phyloP scores from a whole-genome alignment of 2,113 vertebrate species.

The Meriones unguiculatus region DNA sequence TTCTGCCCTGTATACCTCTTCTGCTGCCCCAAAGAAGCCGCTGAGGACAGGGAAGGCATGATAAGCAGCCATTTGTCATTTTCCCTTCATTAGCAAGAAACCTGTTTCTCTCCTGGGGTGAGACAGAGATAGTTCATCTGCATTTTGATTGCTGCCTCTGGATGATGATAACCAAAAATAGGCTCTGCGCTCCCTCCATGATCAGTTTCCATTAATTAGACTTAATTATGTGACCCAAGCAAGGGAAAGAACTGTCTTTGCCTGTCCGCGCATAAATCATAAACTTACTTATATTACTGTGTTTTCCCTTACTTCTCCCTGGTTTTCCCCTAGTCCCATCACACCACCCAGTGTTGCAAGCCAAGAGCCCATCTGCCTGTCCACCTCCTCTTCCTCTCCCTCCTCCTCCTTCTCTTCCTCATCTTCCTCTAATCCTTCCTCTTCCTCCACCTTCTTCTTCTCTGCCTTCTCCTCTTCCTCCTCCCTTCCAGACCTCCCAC shows the following conservation, averaged over 20 bases:
- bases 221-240: background rate
- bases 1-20: background rate
- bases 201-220: background rate
- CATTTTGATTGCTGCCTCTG: conserved; percentile 24
- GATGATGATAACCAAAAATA: conserved; percentile 23
- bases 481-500: background rate
- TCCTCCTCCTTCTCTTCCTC: fast-evolving
- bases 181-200: background rate
- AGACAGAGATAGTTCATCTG: background rate
- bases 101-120: background rate
- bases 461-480: background rate
- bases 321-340: background rate
- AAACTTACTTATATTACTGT: background rate
- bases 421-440: background rate
- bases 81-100: background rate
- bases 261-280: background rate
- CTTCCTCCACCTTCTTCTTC: background rate
- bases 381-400: background rate
- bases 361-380: fast-evolving
- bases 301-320: background rate
- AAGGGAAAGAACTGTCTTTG: background rate
- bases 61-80: background rate
- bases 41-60: background rate
- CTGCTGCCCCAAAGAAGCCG: background rate
- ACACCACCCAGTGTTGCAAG: fast-evolving